Conservation (phyloP, 2,797 vertebrate species). For the Pampus argenteus region DNA sequence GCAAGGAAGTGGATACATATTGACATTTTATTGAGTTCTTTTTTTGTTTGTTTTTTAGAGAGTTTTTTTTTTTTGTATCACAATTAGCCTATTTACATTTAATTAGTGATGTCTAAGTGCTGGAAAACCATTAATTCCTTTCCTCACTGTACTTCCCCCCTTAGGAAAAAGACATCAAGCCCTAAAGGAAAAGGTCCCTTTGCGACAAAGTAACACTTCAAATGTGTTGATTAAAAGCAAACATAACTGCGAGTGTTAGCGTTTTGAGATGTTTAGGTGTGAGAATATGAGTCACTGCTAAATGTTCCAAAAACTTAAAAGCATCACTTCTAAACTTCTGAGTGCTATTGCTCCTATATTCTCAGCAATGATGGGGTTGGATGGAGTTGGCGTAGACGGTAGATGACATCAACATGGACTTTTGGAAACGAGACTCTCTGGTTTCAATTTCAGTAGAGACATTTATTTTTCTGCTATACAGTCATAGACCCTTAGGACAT, state of each 20-base stretch:
- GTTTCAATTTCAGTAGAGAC: slow-evolving; percentile 54
- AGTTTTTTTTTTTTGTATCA: slow-evolving; percentile 10
- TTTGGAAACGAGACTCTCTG: slow-evolving; percentile 53
- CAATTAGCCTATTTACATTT: slow-evolving; percentile 28
- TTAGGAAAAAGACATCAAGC: slow-evolving; percentile 41
- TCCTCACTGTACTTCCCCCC: not conserved
- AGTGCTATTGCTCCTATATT: slow-evolving; percentile 7
- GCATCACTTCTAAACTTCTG: slow-evolving; percentile 29
- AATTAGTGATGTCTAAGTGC: slow-evolving; percentile 23
- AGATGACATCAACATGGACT: slow-evolving; percentile 62
- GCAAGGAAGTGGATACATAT: not conserved
- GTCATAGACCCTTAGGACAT: slow-evolving; percentile 24
- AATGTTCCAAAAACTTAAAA: slow-evolving; percentile 37
- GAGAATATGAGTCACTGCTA: slow-evolving; percentile 45
- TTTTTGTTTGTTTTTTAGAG: too few species aligned
- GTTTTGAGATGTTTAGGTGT: slow-evolving; percentile 44
- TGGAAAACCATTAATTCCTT: slow-evolving; percentile 45
- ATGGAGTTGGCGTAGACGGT: slow-evolving; percentile 42
- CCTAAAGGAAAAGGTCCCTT: slow-evolving; percentile 35
- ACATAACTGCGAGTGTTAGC: slow-evolving; percentile 21
- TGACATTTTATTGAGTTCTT: slow-evolving; percentile 38
- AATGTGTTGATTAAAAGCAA: slow-evolving; percentile 42
- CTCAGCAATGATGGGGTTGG: slow-evolving; percentile 28
- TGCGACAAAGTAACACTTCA: slow-evolving; percentile 35
- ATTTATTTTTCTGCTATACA: slow-evolving; percentile 39